Conservation (phyloP, 2,113 vertebrate genomes). For the Oreochromis tanganicae region DNA sequence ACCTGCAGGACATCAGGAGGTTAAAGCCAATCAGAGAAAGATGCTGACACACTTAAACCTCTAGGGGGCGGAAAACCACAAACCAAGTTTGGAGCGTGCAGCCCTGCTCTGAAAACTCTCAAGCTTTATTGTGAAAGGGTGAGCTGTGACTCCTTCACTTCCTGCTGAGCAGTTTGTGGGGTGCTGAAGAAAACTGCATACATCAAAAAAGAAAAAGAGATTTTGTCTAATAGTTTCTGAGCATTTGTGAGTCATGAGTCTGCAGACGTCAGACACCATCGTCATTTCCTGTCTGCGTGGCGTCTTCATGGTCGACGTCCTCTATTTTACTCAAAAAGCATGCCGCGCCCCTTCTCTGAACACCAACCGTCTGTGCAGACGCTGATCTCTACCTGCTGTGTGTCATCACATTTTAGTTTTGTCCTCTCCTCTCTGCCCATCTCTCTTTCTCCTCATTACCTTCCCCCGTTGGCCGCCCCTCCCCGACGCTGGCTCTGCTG, state of each 20-base stretch:
- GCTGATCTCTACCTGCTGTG: neutral
- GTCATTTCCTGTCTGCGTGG: neutral
- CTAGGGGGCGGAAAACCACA: neutral
- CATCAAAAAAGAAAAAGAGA: neutral
- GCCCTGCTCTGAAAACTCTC: neutral
- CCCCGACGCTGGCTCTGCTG: neutral
- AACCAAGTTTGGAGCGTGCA: neutral
- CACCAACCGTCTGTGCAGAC: neutral
- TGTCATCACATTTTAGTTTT: accelerated
- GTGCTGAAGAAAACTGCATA: neutral
- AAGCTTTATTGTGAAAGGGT: neutral
- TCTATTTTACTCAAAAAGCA: neutral
- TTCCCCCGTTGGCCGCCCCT: neutral
- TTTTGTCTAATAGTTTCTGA: neutral
- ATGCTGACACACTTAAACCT: neutral
- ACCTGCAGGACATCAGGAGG: neutral
- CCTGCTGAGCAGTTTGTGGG: neutral
- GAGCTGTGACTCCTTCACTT: neutral
- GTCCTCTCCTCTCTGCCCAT: neutral
- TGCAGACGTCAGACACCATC: accelerated
- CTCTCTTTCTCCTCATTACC: neutral
- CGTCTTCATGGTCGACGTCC: neutral
- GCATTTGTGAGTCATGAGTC: neutral
- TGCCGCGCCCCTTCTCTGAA: neutral
- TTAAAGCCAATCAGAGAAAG: neutral